Percentiles rank a stretch among this genome's conserved stretches.
These are phyloP conservation scores for Vespertilio murinus DNA, from an alignment of 2,797 vertebrate species.

Conservation along the genomic window DNA sequence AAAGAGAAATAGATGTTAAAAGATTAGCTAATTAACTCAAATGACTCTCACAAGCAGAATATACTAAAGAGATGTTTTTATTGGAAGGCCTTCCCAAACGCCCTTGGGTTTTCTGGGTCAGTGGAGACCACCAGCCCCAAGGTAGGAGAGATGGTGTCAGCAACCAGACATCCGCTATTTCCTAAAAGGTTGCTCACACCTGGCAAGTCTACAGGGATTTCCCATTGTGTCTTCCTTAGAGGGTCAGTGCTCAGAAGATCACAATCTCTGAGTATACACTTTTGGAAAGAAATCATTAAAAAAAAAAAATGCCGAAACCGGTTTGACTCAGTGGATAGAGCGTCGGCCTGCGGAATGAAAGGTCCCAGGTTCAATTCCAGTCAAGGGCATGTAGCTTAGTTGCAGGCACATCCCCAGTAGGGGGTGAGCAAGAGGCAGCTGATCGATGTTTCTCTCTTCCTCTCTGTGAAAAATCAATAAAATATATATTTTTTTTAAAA, in stretches of 20 bases:
- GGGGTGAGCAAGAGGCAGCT: too few relatives aligned
- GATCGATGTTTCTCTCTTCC: too few relatives aligned
- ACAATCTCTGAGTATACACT: background rate
- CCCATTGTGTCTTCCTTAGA: background rate
- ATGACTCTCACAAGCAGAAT: background rate
- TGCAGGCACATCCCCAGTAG: too few relatives aligned
- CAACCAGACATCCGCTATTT: background rate
- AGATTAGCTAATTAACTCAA: slow-evolving; percentile 9
- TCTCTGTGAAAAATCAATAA: too few relatives aligned
- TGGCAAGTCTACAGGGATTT: background rate
- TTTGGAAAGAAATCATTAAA: background rate
- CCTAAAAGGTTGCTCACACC: background rate
- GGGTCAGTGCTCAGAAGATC: background rate
- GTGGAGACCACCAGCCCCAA: background rate
- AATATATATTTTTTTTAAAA: too few relatives aligned
- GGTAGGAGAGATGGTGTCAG: background rate
- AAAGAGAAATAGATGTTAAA: background rate
- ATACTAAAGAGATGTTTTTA: background rate
- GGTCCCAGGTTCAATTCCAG: too few relatives aligned
- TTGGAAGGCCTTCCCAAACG: background rate
- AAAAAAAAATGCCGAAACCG: too few relatives aligned
- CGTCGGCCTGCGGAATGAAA: too few relatives aligned
- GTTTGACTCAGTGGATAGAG: too few relatives aligned
- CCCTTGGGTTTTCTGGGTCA: background rate
- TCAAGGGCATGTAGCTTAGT: too few relatives aligned